A percentile compares a stretch with the other conserved stretches of the same genome.
Evolutionary conservation across 2,113 vertebrate species (phyloP).

Genomic region (Cathartes aura): DNA sequence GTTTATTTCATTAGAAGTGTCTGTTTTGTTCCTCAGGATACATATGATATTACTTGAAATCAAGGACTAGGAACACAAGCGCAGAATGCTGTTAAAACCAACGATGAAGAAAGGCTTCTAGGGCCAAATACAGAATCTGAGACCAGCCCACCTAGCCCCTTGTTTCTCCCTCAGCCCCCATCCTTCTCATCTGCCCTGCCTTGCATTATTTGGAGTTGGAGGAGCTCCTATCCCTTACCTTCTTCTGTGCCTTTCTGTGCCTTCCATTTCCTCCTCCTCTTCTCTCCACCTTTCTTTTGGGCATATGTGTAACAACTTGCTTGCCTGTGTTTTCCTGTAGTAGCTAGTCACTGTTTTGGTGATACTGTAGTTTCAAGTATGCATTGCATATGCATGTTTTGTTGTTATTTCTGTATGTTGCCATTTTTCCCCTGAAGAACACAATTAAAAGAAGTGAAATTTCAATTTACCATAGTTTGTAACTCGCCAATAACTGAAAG

Average conservation of each 20-base stretch:
- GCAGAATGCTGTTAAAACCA: not conserved
- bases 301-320: not conserved
- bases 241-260: not conserved
- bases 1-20: not conserved
- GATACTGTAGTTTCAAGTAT: not conserved
- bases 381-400: not conserved
- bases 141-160: no score
- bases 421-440: not conserved
- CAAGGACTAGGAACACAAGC: not conserved
- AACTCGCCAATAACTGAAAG: not conserved
- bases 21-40: not conserved
- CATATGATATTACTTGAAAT: not conserved
- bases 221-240: not conserved
- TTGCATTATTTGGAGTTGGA: not conserved
- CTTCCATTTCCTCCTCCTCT: not conserved
- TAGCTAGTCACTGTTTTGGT: not conserved
- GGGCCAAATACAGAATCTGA: not conserved
- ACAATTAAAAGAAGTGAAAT: not conserved
- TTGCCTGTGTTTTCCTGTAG: not conserved
- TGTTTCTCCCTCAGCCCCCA: not conserved
- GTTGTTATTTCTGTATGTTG: not conserved
- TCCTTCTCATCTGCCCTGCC: not conserved
- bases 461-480: not conserved
- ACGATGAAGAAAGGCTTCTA: not conserved
- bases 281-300: not conserved